phyloP scores from a whole-genome alignment of 2,888 invertebrate genomes.

The Eumerus sabulonum region DNA sequence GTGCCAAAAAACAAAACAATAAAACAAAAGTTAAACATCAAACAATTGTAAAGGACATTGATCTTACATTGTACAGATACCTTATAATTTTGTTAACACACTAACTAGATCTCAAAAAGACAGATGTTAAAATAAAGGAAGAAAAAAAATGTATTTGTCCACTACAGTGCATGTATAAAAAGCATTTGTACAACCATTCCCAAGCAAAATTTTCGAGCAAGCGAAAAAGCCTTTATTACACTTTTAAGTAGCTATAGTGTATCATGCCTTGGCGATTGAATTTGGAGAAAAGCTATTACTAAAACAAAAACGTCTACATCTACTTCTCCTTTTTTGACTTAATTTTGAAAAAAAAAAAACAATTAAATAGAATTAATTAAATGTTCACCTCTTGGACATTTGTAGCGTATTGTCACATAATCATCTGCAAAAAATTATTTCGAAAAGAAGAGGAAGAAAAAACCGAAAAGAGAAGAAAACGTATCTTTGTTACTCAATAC shows the following conservation, averaged over 20 bases:
- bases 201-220: slow-evolving; percentile 3
- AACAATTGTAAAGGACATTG: too few relatives aligned
- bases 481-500: slow-evolving; percentile 39
- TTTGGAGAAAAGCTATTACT: slow-evolving; percentile 34
- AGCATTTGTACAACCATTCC: background rate
- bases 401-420: slow-evolving; percentile 94
- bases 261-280: slow-evolving; percentile 33
- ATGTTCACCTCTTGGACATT: slow-evolving; percentile 89
- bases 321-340: slow-evolving; percentile 34
- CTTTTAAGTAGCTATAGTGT: slow-evolving; percentile 22
- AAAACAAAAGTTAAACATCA: too few relatives aligned
- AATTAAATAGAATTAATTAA: slow-evolving; percentile 45
- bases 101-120: too few relatives aligned
- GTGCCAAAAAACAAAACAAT: too few relatives aligned
- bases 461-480: slow-evolving; percentile 24
- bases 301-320: slow-evolving; percentile 15
- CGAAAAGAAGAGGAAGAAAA: slow-evolving; percentile 25
- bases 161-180: background rate
- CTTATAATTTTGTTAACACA: too few relatives aligned
- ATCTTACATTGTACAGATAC: too few relatives aligned
- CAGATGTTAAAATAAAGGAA: too few relatives aligned
- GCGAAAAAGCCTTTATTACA: background rate
- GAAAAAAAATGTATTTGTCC: background rate
- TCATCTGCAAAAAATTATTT: slow-evolving; percentile 87
- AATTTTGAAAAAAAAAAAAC: too few relatives aligned